Evolutionary conservation across 1,140 invertebrate species (phyloP).

Genomic region (Helicoverpa zea): DNA sequence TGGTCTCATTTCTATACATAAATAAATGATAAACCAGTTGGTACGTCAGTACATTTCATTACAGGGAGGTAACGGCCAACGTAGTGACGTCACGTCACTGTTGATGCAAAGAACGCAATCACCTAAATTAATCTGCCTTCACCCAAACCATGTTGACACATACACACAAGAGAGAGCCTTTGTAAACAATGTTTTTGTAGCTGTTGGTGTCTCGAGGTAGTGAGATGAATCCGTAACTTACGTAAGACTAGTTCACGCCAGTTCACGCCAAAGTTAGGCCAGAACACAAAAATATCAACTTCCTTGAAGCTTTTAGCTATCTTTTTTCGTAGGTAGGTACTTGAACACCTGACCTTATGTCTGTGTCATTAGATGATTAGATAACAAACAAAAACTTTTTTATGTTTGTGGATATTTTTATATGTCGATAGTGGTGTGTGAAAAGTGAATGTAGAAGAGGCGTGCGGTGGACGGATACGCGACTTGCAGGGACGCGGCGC

Average conservation of each 20-base stretch:
- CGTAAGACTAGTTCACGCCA: conserved; percentile 8
- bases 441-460: conserved; percentile 66
- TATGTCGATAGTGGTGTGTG: conserved; percentile 62
- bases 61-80: background rate
- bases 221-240: conserved; percentile 6
- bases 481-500: conserved; percentile 53
- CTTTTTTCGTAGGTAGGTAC: background rate
- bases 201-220: background rate
- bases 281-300: background rate
- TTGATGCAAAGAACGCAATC: conserved; percentile 6
- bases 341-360: background rate
- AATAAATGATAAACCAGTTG: background rate
- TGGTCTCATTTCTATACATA: conserved; percentile 25
- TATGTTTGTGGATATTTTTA: conserved; percentile 6
- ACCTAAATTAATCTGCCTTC: conserved; percentile 12
- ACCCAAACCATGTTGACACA: conserved; percentile 17
- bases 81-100: background rate
- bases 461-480: conserved; percentile 39
- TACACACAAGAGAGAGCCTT: conserved; percentile 14
- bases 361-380: conserved; percentile 12
- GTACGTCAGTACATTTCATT: background rate
- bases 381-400: conserved; percentile 24
- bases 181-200: conserved; percentile 10
- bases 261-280: conserved; percentile 3
- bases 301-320: background rate